A percentile compares a stretch with the other conserved stretches of the same genome.
Conservation (phyloP, 2,888 invertebrate genomes). For the Halictus quadricinctus region DNA sequence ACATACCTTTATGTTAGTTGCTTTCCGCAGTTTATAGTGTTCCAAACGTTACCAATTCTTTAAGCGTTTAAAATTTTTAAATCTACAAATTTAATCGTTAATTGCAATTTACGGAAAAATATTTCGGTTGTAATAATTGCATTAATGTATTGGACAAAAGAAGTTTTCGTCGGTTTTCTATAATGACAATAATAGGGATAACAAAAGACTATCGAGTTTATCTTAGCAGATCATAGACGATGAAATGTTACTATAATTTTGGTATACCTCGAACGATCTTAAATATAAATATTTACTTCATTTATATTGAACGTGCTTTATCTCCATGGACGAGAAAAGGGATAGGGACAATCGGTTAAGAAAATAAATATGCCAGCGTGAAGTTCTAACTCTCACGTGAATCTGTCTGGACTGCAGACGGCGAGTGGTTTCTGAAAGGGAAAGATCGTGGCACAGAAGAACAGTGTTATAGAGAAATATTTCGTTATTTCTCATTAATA, state of each 20-base stretch:
- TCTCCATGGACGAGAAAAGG: neutral
- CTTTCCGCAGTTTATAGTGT: neutral
- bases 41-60: neutral
- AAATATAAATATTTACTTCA: neutral
- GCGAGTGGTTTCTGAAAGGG: neutral
- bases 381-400: neutral
- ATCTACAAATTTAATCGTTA: neutral
- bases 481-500: neutral
- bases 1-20: neutral
- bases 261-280: neutral
- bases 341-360: too few relatives aligned
- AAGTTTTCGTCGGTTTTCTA: neutral
- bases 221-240: too few relatives aligned
- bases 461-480: neutral
- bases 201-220: slow-evolving; percentile 24
- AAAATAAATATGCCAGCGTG: neutral
- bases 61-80: neutral
- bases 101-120: neutral
- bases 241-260: neutral
- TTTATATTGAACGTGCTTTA: neutral
- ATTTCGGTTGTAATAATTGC: neutral
- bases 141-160: neutral
- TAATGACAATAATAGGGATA: slow-evolving; percentile 6
- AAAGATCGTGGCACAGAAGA: neutral
- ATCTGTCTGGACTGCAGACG: neutral